Base-by-base conservation (phyloP, 2,888 invertebrate species). In the Globia sparganii region DNA sequence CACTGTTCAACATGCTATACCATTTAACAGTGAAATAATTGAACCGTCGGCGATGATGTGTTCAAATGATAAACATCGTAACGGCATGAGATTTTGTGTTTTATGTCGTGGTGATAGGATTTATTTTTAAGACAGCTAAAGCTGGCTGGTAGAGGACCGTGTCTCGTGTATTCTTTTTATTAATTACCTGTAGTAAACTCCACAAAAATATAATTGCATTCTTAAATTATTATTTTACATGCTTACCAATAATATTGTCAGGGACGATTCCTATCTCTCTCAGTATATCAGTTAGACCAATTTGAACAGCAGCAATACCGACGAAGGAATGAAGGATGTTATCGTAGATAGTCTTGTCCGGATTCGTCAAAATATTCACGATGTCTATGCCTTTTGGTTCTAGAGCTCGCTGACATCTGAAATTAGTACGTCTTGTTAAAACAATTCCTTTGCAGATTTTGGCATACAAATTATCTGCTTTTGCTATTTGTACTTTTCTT, bases 211-310 rank as follows among this genome's bases (percentile, higher is more conserved):
- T 56, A 28, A 28, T 13, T 56, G 56, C 5, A n/a, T n/a, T n/a
- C n/a, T n/a, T n/a, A n/a, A n/a, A n/a, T n/a, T n/a, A 43, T 59
- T 13, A 18, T 59, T 59, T 21, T 4, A 59, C 1, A 82, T 72
- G 40, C 72, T 98, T 97, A 81, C 98, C 98, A 84, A 98, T 97
- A 81, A 98, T 97, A 37, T 97, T 97, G 91, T 98, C 98, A 2
- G 98, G 98, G 68, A 95, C 94, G 28, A 98, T 94, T 37, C 97
- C 97, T 3, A 97, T 90, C 2, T 92, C 93, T 61, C 91, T 93
- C 53, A 98, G 93, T 5, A 98, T 91, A 90, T 98, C 98, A n/a
- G 97, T 96, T 4, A 97, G 88, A 1, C 94, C 97, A 81, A 98
- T 97, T 97, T 97, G 96, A 1, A 97, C 93, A 0, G 98, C 97